Evolutionary conservation across 2,888 invertebrate species (phyloP).

Genomic region (Smittia aterrima): DNA sequence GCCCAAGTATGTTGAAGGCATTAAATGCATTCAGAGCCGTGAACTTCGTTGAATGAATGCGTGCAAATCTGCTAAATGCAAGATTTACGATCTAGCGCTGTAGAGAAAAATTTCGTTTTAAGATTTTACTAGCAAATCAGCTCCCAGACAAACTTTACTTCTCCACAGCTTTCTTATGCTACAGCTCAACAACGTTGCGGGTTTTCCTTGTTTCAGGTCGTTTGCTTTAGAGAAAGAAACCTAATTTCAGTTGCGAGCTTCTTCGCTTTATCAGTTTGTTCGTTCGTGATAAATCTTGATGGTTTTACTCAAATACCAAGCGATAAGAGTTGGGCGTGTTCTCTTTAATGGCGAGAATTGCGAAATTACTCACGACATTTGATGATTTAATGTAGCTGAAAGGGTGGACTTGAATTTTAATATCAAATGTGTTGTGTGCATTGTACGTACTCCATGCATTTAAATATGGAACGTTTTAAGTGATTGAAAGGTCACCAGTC

Average conservation of each 20-base stretch:
- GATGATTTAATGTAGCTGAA: neutral
- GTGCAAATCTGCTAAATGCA: neutral
- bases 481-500: neutral
- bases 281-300: neutral
- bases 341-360: neutral
- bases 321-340: conserved; percentile 12
- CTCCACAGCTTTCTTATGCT: neutral
- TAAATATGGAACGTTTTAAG: too few species aligned
- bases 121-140: neutral
- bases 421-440: too few species aligned
- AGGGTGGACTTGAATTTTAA: too few species aligned
- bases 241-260: conserved; percentile 10
- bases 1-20: neutral
- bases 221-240: neutral
- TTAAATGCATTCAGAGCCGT: neutral
- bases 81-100: conserved; percentile 23
- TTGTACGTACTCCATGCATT: too few species aligned
- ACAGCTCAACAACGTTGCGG: neutral
- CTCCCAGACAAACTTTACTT: neutral
- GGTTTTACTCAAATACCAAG: neutral
- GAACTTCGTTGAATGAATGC: neutral
- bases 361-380: neutral
- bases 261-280: neutral
- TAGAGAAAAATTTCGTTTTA: neutral
- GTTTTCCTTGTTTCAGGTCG: neutral